These are phyloP conservation scores for Brachionus manjavacas DNA, from an alignment of 1,140 invertebrate genomes.

Conservation along the genomic window DNA sequence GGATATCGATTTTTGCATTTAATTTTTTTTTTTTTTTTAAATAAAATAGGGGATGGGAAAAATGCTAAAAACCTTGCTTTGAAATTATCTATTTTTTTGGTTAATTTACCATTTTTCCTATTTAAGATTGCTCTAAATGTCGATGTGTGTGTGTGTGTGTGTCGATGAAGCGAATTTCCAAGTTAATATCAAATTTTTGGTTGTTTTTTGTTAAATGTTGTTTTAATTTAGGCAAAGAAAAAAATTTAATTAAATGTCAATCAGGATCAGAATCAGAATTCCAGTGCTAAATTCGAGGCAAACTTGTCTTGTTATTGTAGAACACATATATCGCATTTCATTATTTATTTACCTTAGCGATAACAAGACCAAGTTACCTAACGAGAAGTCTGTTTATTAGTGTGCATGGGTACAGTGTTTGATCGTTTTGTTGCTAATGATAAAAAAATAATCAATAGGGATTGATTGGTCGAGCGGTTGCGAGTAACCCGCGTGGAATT, in stretches of 20 bases:
- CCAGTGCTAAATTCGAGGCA: not conserved
- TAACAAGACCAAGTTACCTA: slow-evolving; percentile 24
- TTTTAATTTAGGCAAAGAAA: slow-evolving; percentile 3
- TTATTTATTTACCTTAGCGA: slow-evolving; percentile 37
- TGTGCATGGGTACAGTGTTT: slow-evolving; percentile 18
- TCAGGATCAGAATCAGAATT: not conserved
- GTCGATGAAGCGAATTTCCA: not conserved
- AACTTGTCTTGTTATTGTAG: not conserved
- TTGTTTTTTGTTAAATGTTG: slow-evolving; percentile 10
- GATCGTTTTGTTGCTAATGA: slow-evolving; percentile 2
- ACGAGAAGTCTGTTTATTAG: slow-evolving; percentile 33
- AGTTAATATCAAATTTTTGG: not conserved
- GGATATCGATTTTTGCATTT: not conserved
- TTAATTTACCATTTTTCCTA: slow-evolving; percentile 24
- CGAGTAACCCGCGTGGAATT: slow-evolving; percentile 35
- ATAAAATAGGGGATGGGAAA: too few relatives aligned
- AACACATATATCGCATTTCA: not conserved
- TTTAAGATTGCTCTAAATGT: not conserved
- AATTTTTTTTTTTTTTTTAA: not conserved
- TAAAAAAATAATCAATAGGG: slow-evolving; percentile 24
- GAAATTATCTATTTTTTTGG: slow-evolving; percentile 30
- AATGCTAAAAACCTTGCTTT: too few relatives aligned
- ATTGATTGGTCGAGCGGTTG: slow-evolving; percentile 25
- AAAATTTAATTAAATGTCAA: slow-evolving; percentile 25
- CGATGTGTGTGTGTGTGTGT: not conserved